Evolutionary conservation across 2,797 vertebrate genomes (phyloP), one percentile per base, ranked within the genome.

Genomic region (Anableps anableps): DNA sequence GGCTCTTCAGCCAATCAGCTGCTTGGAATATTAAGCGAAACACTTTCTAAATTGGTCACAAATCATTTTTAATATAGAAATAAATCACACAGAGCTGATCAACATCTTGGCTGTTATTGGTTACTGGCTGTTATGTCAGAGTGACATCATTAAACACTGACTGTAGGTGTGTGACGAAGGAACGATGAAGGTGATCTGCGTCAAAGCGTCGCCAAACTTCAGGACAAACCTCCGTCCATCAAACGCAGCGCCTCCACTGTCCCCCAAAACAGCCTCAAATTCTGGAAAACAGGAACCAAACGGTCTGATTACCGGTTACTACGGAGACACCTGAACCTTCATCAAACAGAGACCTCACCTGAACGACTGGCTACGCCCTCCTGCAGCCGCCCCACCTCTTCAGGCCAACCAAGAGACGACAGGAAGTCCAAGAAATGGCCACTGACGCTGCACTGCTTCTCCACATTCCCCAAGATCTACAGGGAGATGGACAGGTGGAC

Each of bases 371-470:
- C 45, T 11, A 76, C 21, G 1, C 47, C 77, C 60, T 26, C 51
- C 17, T 47, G 73, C 2, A 4, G 50, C 31, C 0, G 58, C 5
- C 96, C 96, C 9, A 96, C 94, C 0, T 96, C 96, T 64, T 97
- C 96, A 0, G 97, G 96, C 96, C 96, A 96, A 80, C 98, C 98
- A 75, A 99, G 96, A 78, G 97, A 97, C 2, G 97, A 89, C 77
- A 99, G 93, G 88, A 99, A 97, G 94, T 98, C 97, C 87, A 98
- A 88, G 88, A 98, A 99, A 86, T 97, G 96, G 60, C 95, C 94
- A 76, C 97, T 96, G 79, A 99, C 95, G 34, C 88, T 96, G 92
- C 92, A 92, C 79, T 95, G 95, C 80, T 96, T 97, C 86, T 98
- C 97, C 83, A 97, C 96, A 34, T 99, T 99, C 93, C 94, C 97